Evolutionary conservation across 2,888 invertebrate species (phyloP).

Genomic region (Mimumesa dahlbomi): DNA sequence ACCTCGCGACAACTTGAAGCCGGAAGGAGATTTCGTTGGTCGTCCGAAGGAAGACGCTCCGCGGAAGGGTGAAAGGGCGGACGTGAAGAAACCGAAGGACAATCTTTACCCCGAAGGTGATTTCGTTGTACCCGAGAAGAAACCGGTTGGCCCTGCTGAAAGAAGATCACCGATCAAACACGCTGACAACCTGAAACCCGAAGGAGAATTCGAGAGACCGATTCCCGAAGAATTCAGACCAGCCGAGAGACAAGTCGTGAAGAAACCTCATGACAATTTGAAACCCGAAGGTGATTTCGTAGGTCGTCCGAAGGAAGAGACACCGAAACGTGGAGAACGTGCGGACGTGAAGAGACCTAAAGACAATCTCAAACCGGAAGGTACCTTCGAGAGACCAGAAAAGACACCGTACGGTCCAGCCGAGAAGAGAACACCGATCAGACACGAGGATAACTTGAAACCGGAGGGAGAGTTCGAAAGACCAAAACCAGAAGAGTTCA

Average conservation of each 20-base stretch:
- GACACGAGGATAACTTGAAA: conserved; percentile 81
- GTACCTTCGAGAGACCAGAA: conserved; percentile 75
- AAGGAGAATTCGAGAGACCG: conserved; percentile 81
- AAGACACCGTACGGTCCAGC: conserved; percentile 70
- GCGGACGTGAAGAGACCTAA: conserved; percentile 79
- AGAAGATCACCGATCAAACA: conserved; percentile 73
- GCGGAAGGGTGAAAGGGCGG: conserved; percentile 75
- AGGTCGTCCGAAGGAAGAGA: conserved; percentile 78
- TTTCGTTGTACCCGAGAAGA: conserved; percentile 72
- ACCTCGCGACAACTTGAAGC: conserved; percentile 77
- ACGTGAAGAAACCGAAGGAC: conserved; percentile 79
- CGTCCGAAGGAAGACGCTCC: conserved; percentile 56
- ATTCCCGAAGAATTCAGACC: conserved; percentile 78
- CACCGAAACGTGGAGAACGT: conserved; percentile 70
- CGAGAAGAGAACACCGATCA: conserved; percentile 80
- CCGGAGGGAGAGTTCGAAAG: conserved; percentile 82
- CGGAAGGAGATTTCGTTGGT: conserved; percentile 79
- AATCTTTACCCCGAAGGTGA: conserved; percentile 77
- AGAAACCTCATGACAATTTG: conserved; percentile 75
- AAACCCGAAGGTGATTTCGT: conserved; percentile 77
- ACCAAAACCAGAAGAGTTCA: conserved; percentile 79
- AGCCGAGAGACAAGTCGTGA: conserved; percentile 75
- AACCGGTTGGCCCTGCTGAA: conserved; percentile 75
- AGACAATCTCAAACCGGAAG: conserved; percentile 82
- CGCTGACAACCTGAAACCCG: conserved; percentile 80